Conservation (phyloP, 2,797 vertebrate genomes). For the Cossypha polioptera region DNA sequence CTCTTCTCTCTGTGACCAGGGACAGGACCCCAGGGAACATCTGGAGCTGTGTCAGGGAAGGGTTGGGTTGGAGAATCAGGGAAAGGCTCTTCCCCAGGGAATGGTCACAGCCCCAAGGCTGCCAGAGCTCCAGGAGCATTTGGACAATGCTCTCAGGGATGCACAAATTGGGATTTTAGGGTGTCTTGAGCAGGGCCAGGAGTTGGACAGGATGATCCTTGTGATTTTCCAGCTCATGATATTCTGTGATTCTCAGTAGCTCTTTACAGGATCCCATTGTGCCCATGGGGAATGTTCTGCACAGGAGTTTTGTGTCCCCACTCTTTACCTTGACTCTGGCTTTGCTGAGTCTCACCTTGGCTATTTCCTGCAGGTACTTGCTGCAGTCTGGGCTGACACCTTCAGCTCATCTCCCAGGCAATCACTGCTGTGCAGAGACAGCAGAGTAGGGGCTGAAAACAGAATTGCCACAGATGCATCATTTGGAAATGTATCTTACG, state of each 20-base stretch:
- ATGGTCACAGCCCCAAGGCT: accelerated
- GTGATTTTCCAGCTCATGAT: accelerated
- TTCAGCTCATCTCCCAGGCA: not conserved
- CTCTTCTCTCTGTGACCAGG: not conserved
- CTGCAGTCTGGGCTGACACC: not conserved
- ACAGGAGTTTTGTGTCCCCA: not conserved
- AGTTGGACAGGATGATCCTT: not conserved
- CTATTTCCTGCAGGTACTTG: not conserved
- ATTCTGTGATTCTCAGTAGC: not conserved
- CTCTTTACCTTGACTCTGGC: accelerated
- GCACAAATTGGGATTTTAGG: not conserved
- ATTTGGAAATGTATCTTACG: not conserved
- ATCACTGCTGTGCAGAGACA: not conserved
- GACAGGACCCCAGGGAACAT: not conserved
- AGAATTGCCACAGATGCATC: accelerated
- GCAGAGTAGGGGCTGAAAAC: not conserved
- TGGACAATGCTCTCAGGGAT: not conserved
- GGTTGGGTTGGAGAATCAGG: too few species aligned
- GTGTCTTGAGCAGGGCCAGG: not conserved
- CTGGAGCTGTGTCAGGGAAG: not conserved
- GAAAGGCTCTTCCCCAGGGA: not conserved
- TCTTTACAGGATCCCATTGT: not conserved
- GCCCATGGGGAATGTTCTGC: not conserved
- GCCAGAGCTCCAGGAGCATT: not conserved
- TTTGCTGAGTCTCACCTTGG: not conserved